Evolutionary conservation across 2,888 invertebrate species (phyloP).

Genomic region (Fragum whitleyi): DNA sequence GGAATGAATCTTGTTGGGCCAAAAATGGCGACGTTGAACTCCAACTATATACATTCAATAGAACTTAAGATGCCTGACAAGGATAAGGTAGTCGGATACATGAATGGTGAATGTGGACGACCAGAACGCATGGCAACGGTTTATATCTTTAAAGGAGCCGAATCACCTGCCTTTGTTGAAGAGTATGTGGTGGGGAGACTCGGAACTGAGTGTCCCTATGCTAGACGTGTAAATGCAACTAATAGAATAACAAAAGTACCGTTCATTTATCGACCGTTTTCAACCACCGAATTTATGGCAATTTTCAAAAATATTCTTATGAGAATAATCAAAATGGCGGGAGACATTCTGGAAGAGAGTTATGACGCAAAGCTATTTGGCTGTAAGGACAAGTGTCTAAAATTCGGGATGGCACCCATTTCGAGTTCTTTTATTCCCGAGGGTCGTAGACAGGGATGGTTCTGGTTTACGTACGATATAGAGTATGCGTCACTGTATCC

Average conservation of each 20-base stretch:
- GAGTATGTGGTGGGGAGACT: constrained; percentile 79
- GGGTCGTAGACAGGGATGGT: constrained; percentile 78
- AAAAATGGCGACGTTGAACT: constrained; percentile 64
- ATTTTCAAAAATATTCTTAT: constrained; percentile 71
- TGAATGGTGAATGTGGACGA: constrained; percentile 63
- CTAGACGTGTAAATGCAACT: constrained; percentile 61
- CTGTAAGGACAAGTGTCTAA: constrained; percentile 74
- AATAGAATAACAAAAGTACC: constrained; percentile 74
- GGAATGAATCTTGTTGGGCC: constrained; percentile 66
- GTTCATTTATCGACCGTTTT: constrained; percentile 77
- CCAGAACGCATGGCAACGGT: constrained; percentile 76
- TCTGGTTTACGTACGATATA: constrained; percentile 77
- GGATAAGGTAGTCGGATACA: constrained; percentile 67
- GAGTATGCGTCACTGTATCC: constrained; percentile 79
- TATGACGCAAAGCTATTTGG: constrained; percentile 73
- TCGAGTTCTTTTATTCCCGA: constrained; percentile 73
- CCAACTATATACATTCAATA: constrained; percentile 78
- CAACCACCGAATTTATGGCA: constrained; percentile 74
- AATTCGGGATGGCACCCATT: constrained; percentile 77
- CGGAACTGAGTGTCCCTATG: constrained; percentile 65
- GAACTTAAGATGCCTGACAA: constrained; percentile 76
- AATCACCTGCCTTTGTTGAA: constrained; percentile 72
- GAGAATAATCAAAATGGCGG: constrained; percentile 63
- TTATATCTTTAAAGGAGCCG: constrained; percentile 75
- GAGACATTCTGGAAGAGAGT: constrained; percentile 73